Evolutionary conservation across 2,797 vertebrate species (phyloP).

Genomic region (Fundulus diaphanus): DNA sequence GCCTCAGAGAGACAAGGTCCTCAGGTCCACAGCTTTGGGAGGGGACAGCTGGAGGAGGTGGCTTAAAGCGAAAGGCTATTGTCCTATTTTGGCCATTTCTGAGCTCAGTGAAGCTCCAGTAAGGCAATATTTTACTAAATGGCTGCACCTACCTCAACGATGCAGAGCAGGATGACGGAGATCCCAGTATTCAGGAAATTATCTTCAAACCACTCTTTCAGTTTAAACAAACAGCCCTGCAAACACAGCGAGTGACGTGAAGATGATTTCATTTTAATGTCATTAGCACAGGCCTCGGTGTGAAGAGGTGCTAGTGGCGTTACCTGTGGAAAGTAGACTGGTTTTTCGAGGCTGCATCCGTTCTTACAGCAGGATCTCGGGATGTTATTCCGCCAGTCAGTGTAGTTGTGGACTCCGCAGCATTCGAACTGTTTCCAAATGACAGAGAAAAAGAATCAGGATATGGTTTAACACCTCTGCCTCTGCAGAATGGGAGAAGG

Average conservation of each 20-base stretch:
- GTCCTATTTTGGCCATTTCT: too few species aligned
- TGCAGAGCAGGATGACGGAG: conserved; percentile 76
- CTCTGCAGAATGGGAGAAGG: not conserved
- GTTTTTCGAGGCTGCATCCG: fast-evolving
- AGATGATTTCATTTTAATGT: not conserved
- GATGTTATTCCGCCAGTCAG: conserved; percentile 48
- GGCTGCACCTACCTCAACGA: conserved; percentile 76
- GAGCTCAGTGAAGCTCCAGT: not conserved
- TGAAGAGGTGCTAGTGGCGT: not conserved
- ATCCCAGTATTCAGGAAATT: conserved; percentile 76
- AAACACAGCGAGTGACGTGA: not conserved
- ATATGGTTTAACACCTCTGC: not conserved
- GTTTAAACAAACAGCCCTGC: conserved; percentile 66
- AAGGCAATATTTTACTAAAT: not conserved
- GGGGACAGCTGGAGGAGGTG: too few species aligned
- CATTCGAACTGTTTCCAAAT: conserved; percentile 66
- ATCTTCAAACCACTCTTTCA: conserved; percentile 48
- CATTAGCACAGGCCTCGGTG: not conserved
- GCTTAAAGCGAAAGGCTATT: too few species aligned
- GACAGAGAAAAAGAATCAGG: not conserved
- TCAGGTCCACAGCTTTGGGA: too few species aligned
- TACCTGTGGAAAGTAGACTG: fast-evolving
- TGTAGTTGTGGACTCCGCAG: conserved; percentile 62
- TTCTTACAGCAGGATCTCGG: conserved; percentile 28
- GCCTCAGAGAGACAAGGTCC: too few species aligned